Base-by-base conservation (phyloP, 2,113 vertebrate genomes). In the Silurus asotus region DNA sequence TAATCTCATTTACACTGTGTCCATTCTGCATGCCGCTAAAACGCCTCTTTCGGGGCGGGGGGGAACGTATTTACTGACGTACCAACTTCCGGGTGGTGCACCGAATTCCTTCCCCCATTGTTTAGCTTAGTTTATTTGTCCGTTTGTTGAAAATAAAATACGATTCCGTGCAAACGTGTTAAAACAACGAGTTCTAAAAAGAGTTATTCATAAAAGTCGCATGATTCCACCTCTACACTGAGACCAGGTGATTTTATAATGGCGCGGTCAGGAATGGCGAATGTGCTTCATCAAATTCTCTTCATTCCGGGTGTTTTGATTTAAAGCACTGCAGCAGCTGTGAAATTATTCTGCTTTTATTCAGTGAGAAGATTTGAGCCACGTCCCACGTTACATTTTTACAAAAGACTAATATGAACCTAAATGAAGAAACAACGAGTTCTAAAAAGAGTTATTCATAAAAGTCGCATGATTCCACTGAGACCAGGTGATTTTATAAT, bases 21-120 rank as follows among this genome's bases (percentile, higher is more conserved):
- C 37, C 37, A 37, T 37, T 37, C 37, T 37, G 37, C 37, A 2
- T 37, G 37, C 37, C 37, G 37, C 37, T 37, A 37, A 37, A 37
- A 37, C 49, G 1, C 0, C 8, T 13, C 45, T 81, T 58, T 64
- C 23, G 0, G 55, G 6, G 11, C 70, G 5, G 11, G 81, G 8
- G 55, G 87, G 89, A 85, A 85, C 53, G 0, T 17, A 79, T 78
- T 86, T 19, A 15, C n/a, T 77, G 86, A 64, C 85, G 87, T 65
- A 86, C 87, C 65, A 8, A 48, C 49, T 83, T 90, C 87, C 86
- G 65, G 80, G 58, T 19, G 49, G 0, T 14, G 11, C 69, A 53
- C 17, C 23, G 37, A 80, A 80, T n/a, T 58, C 28, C 19, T 65
- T 74, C 65, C 65, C n/a, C 65, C 25, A 8, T 56, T 1, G 1